phyloP scores from a whole-genome alignment of 2,888 invertebrate species.

The Lacanobia oleracea region DNA sequence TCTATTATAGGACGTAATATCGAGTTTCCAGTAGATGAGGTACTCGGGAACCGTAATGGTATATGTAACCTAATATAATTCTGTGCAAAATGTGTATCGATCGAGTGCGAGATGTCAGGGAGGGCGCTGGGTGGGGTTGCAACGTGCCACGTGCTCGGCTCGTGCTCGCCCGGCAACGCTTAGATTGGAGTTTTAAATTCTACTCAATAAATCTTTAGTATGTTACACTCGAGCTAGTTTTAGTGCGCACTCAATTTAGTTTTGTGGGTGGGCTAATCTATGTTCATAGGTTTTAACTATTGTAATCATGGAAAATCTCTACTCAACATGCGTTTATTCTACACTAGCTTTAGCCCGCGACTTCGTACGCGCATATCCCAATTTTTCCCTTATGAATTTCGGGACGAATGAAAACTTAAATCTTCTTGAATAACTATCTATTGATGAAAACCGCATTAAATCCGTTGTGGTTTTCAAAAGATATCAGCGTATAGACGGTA shows the following conservation, averaged over 20 bases:
- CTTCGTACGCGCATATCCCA: too few relatives aligned
- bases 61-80: conserved; percentile 64
- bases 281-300: conserved; percentile 21
- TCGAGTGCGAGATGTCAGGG: conserved; percentile 55
- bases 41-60: conserved; percentile 49
- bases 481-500: too few relatives aligned
- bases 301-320: background rate
- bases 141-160: conserved; percentile 39
- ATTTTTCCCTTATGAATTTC: too few relatives aligned
- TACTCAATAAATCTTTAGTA: conserved; percentile 57
- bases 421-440: too few relatives aligned
- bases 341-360: too few relatives aligned
- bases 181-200: conserved; percentile 55
- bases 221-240: conserved; percentile 53
- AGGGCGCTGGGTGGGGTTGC: conserved; percentile 54
- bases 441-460: too few relatives aligned
- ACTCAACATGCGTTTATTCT: background rate
- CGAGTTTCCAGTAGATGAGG: conserved; percentile 62
- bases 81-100: conserved; percentile 69
- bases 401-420: too few relatives aligned
- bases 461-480: too few relatives aligned
- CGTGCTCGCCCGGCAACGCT: conserved; percentile 44
- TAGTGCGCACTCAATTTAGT: conserved; percentile 48
- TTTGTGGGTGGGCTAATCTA: conserved; percentile 40
- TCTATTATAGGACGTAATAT: conserved; percentile 60